Evolutionary conservation across 2,888 invertebrate genomes (phyloP).

Genomic region (Adelognathus sp.): DNA sequence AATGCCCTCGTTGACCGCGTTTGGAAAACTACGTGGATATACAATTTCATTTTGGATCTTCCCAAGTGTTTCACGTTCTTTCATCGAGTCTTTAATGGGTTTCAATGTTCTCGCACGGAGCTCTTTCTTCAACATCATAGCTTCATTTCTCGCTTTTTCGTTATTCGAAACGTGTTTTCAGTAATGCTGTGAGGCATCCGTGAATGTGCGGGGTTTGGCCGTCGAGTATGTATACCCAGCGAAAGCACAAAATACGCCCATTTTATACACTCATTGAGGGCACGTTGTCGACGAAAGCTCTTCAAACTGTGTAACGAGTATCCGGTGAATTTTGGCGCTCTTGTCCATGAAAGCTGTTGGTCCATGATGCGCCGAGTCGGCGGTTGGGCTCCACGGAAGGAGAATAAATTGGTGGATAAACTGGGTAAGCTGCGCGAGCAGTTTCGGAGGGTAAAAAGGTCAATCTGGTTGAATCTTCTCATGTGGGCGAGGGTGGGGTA

Average conservation of each 20-base stretch:
- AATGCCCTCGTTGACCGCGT: neutral
- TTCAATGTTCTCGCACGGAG: neutral
- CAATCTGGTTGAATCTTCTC: neutral
- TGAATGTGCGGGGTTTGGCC: neutral
- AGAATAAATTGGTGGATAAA: neutral
- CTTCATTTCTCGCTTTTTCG: too few relatives aligned
- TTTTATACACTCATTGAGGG: conserved; percentile 23
- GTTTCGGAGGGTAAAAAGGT: neutral
- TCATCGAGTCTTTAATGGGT: neutral
- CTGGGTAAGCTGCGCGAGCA: neutral
- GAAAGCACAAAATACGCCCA: too few relatives aligned
- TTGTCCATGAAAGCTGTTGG: neutral
- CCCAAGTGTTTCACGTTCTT: neutral
- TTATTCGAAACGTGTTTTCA: too few relatives aligned
- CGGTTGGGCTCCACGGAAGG: neutral
- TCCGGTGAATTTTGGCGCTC: neutral
- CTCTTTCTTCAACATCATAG: neutral
- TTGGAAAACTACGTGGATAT: neutral
- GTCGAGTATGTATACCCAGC: neutral
- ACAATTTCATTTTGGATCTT: neutral
- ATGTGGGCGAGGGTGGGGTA: neutral
- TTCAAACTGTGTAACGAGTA: neutral
- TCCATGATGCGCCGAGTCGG: neutral
- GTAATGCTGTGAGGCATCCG: neutral
- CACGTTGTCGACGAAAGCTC: conserved; percentile 4